These are phyloP conservation scores for Scolopax mira DNA, from an alignment of 2,113 vertebrate genomes.

Conservation along the genomic window DNA sequence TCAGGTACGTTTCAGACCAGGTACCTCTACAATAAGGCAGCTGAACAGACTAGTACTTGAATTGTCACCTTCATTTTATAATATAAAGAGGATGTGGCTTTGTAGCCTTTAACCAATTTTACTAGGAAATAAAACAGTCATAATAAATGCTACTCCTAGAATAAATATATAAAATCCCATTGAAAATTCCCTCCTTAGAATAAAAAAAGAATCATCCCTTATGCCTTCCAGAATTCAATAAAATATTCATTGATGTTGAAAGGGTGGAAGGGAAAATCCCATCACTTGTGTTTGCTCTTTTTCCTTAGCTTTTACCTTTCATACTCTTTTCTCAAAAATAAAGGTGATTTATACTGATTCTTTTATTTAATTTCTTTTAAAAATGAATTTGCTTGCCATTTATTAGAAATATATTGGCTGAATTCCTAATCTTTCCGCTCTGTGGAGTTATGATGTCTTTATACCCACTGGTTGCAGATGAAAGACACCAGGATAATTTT, in stretches of 20 bases:
- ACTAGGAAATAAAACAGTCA: conserved; percentile 3
- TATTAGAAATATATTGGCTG: neutral
- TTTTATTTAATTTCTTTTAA: conserved; percentile 4
- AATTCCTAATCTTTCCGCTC: neutral
- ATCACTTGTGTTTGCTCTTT: conserved; percentile 18
- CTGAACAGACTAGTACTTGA: neutral
- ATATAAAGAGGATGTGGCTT: neutral
- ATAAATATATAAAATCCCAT: conserved; percentile 21
- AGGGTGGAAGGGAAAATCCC: conserved; percentile 2
- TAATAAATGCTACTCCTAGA: neutral
- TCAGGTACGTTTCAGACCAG: neutral
- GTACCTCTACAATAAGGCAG: neutral
- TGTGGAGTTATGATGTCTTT: neutral
- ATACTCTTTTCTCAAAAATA: neutral
- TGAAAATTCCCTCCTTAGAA: conserved; percentile 5
- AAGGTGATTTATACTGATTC: neutral
- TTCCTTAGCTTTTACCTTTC: conserved; percentile 25
- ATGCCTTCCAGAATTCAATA: conserved; percentile 21
- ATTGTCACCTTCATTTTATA: neutral
- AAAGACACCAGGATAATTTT: neutral
- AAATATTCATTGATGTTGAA: conserved; percentile 37
- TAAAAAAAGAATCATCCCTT: neutral
- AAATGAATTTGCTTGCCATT: neutral
- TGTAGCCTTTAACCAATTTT: neutral
- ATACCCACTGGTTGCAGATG: neutral